A percentile compares a stretch with the other conserved stretches of the same genome.
Conservation (phyloP, 2,888 invertebrate species). For the Drosophila falleni region DNA sequence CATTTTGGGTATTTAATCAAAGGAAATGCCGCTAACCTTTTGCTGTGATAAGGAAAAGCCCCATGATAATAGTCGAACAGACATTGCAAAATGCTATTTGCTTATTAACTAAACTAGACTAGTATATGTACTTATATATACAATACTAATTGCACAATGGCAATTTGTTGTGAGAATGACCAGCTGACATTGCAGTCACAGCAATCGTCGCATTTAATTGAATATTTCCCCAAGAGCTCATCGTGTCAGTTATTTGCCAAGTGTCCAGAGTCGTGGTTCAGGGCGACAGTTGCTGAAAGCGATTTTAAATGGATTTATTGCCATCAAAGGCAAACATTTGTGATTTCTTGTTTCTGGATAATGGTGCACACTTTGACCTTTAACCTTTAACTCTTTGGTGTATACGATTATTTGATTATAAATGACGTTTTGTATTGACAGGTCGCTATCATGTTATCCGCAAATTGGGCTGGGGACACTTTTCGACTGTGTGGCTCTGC, state of each 20-base stretch:
- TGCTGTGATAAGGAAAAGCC: constrained; percentile 38
- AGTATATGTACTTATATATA: constrained; percentile 12
- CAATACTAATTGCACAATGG: constrained; percentile 24
- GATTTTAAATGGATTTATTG: constrained; percentile 77
- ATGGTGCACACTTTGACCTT: constrained; percentile 51
- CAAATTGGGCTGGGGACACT: constrained; percentile 97
- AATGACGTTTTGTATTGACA: constrained; percentile 43
- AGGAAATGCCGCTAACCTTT: constrained; percentile 59
- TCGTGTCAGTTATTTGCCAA: constrained; percentile 25
- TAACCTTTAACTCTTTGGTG: neutral
- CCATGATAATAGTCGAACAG: constrained; percentile 38
- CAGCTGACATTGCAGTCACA: constrained; percentile 32
- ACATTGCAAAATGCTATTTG: constrained; percentile 20
- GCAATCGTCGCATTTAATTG: constrained; percentile 28
- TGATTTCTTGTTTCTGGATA: constrained; percentile 75
- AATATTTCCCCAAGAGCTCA: constrained; percentile 19
- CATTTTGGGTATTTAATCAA: constrained; percentile 51
- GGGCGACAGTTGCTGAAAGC: constrained; percentile 32
- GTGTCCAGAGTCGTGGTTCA: constrained; percentile 4
- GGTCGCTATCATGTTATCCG: constrained; percentile 87
- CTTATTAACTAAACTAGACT: constrained; percentile 14
- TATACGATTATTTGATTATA: neutral
- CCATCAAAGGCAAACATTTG: constrained; percentile 70
- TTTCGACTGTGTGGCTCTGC: constrained; percentile 99
- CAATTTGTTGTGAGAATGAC: constrained; percentile 32